Conservation (phyloP, 1,140 invertebrate genomes). For the Zaprionus ornatus region DNA sequence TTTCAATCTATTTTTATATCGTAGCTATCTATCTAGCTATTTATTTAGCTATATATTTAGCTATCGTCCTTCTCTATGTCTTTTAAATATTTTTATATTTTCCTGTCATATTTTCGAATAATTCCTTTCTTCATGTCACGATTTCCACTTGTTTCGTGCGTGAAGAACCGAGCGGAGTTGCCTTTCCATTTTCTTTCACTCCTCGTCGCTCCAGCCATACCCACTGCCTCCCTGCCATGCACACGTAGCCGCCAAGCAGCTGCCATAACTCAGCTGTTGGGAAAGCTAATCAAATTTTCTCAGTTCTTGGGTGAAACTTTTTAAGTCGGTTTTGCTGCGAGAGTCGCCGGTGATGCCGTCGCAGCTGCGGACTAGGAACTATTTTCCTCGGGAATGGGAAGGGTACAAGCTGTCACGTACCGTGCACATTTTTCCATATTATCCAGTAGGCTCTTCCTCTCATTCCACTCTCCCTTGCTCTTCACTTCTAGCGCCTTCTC, state of each 20-base stretch:
- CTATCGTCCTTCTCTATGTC: neutral
- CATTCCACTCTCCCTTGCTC: neutral
- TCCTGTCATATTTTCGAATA: neutral
- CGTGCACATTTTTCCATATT: constrained; percentile 66
- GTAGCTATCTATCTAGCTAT: neutral
- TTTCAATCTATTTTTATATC: neutral
- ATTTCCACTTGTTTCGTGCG: constrained; percentile 21
- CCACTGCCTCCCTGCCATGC: neutral
- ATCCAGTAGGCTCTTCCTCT: constrained; percentile 39
- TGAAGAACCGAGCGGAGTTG: neutral
- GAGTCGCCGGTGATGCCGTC: no score
- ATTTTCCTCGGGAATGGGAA: neutral
- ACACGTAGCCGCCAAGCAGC: neutral
- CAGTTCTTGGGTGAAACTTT: constrained; percentile 44
- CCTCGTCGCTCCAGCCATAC: neutral
- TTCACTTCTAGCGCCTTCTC: neutral
- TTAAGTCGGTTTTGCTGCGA: constrained; percentile 24
- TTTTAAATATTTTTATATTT: neutral
- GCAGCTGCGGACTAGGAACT: neutral
- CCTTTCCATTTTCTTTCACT: neutral
- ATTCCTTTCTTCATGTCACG: neutral
- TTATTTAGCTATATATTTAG: neutral
- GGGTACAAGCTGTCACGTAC: constrained; percentile 62
- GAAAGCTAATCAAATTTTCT: constrained; percentile 53
- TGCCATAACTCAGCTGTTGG: constrained; percentile 34